Evolutionary conservation across 2,113 vertebrate genomes (phyloP), one percentile per base, ranked within the genome.

Genomic region (Psittacula cyanocephala): DNA sequence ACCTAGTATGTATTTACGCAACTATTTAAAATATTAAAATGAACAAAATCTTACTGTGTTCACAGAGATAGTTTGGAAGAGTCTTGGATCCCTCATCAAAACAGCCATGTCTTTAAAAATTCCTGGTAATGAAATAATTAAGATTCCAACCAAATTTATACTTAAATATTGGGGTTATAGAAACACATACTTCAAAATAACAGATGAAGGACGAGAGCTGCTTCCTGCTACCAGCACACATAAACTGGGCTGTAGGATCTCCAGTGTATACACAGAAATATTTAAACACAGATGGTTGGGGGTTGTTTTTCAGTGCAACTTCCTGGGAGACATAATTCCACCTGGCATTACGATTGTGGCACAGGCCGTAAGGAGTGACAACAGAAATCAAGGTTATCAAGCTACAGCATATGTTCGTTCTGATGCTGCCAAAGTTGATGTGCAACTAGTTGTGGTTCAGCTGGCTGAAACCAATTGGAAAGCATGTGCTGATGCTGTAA

Each of bases 381-480:
- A 60, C 81, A 91, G 63, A 95, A 94, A 96, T 71, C 92, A 96
- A 91, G 97, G 98, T 88, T 97, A 98, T 85, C 95, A 97, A 90
- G 91, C 96, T 59, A 97, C 96, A 76, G 86, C 94, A 83, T 97
- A 97, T 91, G 71, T 94, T 89, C 96, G 88, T 55, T 88, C 81
- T 23, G 71, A 89, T 39, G 70, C 64, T 91, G 67, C 88, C 67
- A 96, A 96, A 94, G 74, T 76, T 59, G 92, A 96, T 74, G 68
- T 94, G 68, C 97, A 97, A 93, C 65, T 97, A 29, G 79, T 97
- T 93, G 94, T 96, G 63, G 96, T 93, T 93, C 92, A 97, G 75
- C 80, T 98, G 91, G 90, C 79, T 81, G 90, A 97, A 81, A 96
- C 96, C 83, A 93, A 81, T 20, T 97, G 97, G 97, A 96, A 96